Evolutionary conservation across 2,797 vertebrate genomes (phyloP).

Genomic region (Decapterus maruadsi): DNA sequence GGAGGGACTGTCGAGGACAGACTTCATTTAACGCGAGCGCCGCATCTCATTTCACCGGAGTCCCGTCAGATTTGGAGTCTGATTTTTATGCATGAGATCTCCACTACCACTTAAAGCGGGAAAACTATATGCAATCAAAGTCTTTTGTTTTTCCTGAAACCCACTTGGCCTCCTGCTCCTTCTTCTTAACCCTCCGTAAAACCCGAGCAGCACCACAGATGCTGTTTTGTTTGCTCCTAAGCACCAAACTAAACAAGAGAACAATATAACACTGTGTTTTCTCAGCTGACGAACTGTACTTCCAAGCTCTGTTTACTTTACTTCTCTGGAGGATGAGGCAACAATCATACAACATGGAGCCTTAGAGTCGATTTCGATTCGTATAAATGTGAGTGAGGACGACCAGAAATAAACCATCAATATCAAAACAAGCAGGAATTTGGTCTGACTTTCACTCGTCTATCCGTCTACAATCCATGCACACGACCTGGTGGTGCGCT

Average conservation of each 20-base stretch:
- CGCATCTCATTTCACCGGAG: slow-evolving; percentile 47
- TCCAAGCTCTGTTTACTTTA: slow-evolving; percentile 59
- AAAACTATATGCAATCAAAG: slow-evolving; percentile 64
- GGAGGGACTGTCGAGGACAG: slow-evolving; percentile 50
- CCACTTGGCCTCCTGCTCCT: slow-evolving; percentile 67
- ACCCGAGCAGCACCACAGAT: slow-evolving; percentile 65
- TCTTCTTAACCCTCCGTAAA: slow-evolving; percentile 68
- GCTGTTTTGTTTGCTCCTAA: slow-evolving; percentile 76
- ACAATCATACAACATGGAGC: slow-evolving; percentile 16
- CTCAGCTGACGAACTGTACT: slow-evolving; percentile 73
- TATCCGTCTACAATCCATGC: slow-evolving; percentile 80
- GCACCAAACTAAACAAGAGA: slow-evolving; percentile 64
- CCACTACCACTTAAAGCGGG: slow-evolving; percentile 21
- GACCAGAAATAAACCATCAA: slow-evolving; percentile 16
- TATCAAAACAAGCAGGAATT: slow-evolving; percentile 20
- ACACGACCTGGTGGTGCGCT: slow-evolving; percentile 52
- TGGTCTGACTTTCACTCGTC: slow-evolving; percentile 52
- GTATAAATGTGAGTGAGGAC: slow-evolving; percentile 3
- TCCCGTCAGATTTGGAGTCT: slow-evolving; percentile 33
- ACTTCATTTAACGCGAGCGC: slow-evolving; percentile 57
- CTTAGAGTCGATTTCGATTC: slow-evolving; percentile 12
- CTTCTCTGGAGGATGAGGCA: slow-evolving; percentile 13
- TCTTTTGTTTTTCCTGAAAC: slow-evolving; percentile 62
- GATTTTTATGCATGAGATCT: slow-evolving; percentile 61
- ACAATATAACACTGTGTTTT: slow-evolving; percentile 69